Evolutionary conservation across 2,888 invertebrate species (phyloP).

Genomic region (Creontiades dilutus): DNA sequence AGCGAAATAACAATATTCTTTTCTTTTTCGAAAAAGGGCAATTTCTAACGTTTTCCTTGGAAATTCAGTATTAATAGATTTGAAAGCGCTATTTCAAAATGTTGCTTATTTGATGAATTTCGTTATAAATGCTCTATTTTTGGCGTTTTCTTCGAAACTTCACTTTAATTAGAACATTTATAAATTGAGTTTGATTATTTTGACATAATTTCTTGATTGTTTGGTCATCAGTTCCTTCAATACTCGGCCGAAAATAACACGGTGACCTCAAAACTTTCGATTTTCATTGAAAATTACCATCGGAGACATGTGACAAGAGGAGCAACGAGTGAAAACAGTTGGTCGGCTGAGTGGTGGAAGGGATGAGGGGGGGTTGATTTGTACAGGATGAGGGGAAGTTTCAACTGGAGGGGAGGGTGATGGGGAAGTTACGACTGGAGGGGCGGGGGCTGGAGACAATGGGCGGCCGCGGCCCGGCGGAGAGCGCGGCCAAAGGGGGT

Average conservation of each 20-base stretch:
- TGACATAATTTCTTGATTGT: no score
- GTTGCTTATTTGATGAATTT: no score
- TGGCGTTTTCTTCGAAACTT: no score
- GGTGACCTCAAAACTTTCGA: constrained; percentile 20
- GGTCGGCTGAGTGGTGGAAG: neutral
- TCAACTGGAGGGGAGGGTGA: neutral
- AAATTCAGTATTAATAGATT: no score
- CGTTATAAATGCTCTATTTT: no score
- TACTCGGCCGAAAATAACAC: neutral
- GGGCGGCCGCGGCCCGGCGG: constrained; percentile 39
- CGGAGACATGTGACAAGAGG: neutral
- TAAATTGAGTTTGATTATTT: no score
- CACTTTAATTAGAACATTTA: no score
- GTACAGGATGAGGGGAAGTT: neutral
- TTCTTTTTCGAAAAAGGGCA: no score
- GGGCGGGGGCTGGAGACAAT: constrained; percentile 60
- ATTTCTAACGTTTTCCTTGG: no score
- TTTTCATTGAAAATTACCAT: neutral
- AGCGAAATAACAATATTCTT: no score
- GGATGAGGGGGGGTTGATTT: neutral
- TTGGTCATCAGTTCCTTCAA: no score
- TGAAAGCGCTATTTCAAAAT: no score
- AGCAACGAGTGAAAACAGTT: constrained; percentile 31
- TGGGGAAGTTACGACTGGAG: neutral
- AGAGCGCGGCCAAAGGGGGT: constrained; percentile 64